Conservation (phyloP, 2,113 vertebrate genomes). For the Tupaia chinensis region DNA sequence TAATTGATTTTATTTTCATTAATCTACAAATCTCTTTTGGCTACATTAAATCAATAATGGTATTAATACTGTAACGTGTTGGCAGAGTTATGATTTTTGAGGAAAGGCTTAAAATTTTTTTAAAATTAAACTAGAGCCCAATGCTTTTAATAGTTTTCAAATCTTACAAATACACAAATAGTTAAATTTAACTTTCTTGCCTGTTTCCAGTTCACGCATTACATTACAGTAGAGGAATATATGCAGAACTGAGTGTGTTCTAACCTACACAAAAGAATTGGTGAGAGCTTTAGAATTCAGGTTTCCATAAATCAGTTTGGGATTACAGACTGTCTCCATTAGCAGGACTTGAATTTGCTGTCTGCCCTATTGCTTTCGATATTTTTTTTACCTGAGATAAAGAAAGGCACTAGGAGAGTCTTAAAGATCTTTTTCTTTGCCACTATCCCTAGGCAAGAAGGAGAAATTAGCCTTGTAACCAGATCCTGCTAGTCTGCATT, state of each 20-base stretch:
- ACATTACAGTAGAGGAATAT: not conserved
- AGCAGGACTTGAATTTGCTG: not conserved
- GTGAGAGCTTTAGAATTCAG: not conserved
- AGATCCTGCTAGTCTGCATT: slow-evolving; percentile 39
- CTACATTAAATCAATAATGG: not conserved
- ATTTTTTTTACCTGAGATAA: not conserved
- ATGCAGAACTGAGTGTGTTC: not conserved
- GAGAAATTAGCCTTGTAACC: slow-evolving; percentile 56
- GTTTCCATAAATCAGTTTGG: not conserved
- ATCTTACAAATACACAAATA: not conserved
- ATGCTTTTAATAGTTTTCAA: not conserved
- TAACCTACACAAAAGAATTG: slow-evolving; percentile 52
- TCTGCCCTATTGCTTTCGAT: not conserved
- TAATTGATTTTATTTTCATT: not conserved
- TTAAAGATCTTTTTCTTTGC: slow-evolving; percentile 45
- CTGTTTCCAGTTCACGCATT: not conserved
- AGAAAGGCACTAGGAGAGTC: not conserved
- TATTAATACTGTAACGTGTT: not conserved
- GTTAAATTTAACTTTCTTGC: not conserved
- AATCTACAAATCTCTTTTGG: not conserved
- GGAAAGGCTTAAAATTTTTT: not conserved
- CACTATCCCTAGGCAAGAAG: slow-evolving; percentile 51
- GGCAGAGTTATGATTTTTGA: not conserved
- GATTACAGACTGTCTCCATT: not conserved
- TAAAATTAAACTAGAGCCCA: not conserved